Evolutionary conservation across 2,888 invertebrate species (phyloP).

Genomic region (Limnephilus marmoratus): DNA sequence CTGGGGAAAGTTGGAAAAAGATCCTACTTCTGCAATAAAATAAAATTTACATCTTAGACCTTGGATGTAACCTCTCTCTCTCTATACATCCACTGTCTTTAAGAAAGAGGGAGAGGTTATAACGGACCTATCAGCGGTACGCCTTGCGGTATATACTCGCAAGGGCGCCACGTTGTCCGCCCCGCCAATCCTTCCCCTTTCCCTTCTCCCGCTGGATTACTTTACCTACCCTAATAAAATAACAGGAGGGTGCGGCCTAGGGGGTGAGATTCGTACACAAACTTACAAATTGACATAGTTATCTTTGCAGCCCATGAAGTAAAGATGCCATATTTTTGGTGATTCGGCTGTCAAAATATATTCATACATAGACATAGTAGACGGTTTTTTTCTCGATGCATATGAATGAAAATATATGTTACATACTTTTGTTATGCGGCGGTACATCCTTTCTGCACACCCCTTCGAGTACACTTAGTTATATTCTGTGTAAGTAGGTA

Average conservation of each 20-base stretch:
- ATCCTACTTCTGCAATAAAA: background rate
- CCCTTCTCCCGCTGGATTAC: background rate
- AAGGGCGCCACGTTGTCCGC: slow-evolving; percentile 37
- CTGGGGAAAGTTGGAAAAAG: background rate
- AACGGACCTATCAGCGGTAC: background rate
- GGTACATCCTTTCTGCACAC: too few species aligned
- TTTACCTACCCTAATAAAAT: slow-evolving; percentile 37
- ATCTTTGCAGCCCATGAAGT: background rate
- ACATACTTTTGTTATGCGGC: too few species aligned
- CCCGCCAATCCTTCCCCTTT: background rate
- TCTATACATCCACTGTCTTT: background rate
- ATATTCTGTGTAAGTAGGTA: too few species aligned
- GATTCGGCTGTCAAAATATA: too few species aligned
- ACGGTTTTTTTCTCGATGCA: too few species aligned
- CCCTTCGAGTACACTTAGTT: too few species aligned
- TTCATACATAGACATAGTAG: too few species aligned
- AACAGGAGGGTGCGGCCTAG: slow-evolving; percentile 19
- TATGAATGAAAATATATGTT: too few species aligned
- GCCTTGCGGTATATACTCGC: background rate
- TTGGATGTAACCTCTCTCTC: background rate
- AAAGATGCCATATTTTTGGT: background rate
- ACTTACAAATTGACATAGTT: background rate
- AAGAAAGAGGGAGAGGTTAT: background rate
- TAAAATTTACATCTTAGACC: background rate
- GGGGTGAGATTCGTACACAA: slow-evolving; percentile 3